phyloP scores from a whole-genome alignment of 2,113 vertebrate species.

The Apodemus speciosus region DNA sequence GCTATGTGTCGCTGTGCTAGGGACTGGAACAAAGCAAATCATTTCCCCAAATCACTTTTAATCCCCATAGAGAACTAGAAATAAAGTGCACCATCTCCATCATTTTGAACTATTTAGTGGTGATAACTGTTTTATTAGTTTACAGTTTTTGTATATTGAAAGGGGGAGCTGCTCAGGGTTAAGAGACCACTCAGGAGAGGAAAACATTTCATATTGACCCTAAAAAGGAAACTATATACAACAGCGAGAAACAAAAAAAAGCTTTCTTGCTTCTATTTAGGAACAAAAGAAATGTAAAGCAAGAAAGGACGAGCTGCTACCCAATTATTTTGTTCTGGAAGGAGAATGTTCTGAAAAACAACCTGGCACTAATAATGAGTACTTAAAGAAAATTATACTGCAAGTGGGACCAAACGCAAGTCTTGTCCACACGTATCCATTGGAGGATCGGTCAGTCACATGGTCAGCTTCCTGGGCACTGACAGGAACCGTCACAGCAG shows the following conservation, averaged over 20 bases:
- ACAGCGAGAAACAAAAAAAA: conserved; percentile 30
- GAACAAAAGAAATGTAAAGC: conserved; percentile 65
- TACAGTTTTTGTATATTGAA: conserved; percentile 6
- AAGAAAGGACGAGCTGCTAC: conserved; percentile 21
- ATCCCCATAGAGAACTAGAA: conserved; percentile 65
- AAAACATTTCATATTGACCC: conserved; percentile 42
- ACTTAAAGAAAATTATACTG: conserved; percentile 35
- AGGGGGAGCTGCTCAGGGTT: conserved; percentile 15
- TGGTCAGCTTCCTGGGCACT: conserved; percentile 8
- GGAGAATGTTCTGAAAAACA: conserved; percentile 52
- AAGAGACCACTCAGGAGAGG: conserved; percentile 3
- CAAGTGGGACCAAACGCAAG: conserved; percentile 29
- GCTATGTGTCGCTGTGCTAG: conserved; percentile 68
- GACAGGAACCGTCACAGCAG: conserved; percentile 1
- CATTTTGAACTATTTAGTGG: conserved; percentile 65
- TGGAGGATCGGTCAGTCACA: background rate
- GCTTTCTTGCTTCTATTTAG: conserved; percentile 46
- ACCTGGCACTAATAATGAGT: conserved; percentile 47
- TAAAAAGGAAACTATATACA: conserved; percentile 48
- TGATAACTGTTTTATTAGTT: conserved; percentile 61
- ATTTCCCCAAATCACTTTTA: conserved; percentile 73
- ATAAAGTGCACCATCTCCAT: conserved; percentile 62
- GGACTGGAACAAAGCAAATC: conserved; percentile 76
- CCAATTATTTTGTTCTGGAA: conserved; percentile 56
- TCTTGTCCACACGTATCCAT: conserved; percentile 5